Evolutionary conservation across 2,888 invertebrate genomes (phyloP).

Genomic region (Zeuzera pyrina): DNA sequence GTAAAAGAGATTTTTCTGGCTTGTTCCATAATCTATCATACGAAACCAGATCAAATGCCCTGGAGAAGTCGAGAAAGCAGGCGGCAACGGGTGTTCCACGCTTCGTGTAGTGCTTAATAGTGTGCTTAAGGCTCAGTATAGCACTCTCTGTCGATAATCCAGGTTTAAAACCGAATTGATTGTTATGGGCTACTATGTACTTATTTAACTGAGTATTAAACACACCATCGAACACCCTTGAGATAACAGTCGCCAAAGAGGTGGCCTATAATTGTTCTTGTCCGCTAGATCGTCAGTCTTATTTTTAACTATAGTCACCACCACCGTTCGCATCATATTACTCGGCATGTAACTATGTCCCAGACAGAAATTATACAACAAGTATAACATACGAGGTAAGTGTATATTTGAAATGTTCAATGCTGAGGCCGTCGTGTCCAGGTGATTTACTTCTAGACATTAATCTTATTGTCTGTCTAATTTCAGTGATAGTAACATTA

Average conservation of each 20-base stretch:
- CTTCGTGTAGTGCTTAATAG: no score
- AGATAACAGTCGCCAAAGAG: background rate
- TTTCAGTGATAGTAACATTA: no score
- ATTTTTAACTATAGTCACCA: background rate
- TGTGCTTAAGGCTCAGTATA: background rate
- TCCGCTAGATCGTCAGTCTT: background rate
- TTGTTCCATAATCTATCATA: no score
- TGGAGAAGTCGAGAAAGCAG: no score
- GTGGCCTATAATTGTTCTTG: background rate
- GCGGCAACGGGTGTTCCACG: no score
- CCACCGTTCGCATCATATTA: background rate
- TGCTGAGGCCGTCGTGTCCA: conserved; percentile 14
- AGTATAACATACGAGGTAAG: no score
- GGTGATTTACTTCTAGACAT: no score
- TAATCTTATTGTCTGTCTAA: no score
- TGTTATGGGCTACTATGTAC: background rate
- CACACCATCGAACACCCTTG: background rate
- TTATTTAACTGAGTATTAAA: background rate
- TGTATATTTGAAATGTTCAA: conserved; percentile 14
- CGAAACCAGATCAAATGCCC: no score
- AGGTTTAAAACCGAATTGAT: background rate
- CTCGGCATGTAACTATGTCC: conserved; percentile 7
- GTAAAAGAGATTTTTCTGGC: no score
- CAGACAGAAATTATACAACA: conserved; percentile 8
- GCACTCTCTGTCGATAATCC: background rate